Base-by-base conservation (phyloP, 1,140 invertebrate species). In the Ips typographus region DNA sequence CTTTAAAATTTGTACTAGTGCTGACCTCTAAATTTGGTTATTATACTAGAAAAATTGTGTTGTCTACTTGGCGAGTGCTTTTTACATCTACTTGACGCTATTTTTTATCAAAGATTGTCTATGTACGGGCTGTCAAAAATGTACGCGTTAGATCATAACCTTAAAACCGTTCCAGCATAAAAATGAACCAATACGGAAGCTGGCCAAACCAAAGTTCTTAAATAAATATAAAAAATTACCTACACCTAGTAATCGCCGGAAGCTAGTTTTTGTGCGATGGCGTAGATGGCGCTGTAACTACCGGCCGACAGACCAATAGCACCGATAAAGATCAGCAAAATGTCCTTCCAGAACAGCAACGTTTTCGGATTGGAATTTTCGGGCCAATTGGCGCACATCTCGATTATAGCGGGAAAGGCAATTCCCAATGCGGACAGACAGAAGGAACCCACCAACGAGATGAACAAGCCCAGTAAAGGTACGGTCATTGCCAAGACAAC, bases 331-430 rank as follows among this genome's bases (percentile, higher is more conserved):
- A 88, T 82, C 1, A 89, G 82, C 0, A 82, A 43, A 3, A 86
- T 68, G 74, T 89, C 84, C 61, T 86, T 85, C 22, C 80, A 37
- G 41, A 82, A 75, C 1, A 82, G 77, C 47, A 82, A 73, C 5
- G 79, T 79, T n/a, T 69, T 72, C 1, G 65, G n/a, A 22, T 82
- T 80, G 57, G 81, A 82, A 3, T 74, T 71, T n/a, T 83, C 75
- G 0, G 85, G 83, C 80, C 86, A 89, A 43, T 83, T 79, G 0
- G 85, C 78, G 40, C 84, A 78, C 0, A 85, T 82, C 75, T 95
- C 91, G 73, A 96, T 90, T n/a, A 94, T 78, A 1, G 91, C 91
- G n/a, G 94, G 94, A 75, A 95, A 91, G 2, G 94, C 88, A 6
- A 95, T 84, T 0, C 92, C 91, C 22, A 95, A 83, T 2, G 91